Base-by-base conservation (phyloP, 1,140 invertebrate species). In the Acromyrmex heyeri region DNA sequence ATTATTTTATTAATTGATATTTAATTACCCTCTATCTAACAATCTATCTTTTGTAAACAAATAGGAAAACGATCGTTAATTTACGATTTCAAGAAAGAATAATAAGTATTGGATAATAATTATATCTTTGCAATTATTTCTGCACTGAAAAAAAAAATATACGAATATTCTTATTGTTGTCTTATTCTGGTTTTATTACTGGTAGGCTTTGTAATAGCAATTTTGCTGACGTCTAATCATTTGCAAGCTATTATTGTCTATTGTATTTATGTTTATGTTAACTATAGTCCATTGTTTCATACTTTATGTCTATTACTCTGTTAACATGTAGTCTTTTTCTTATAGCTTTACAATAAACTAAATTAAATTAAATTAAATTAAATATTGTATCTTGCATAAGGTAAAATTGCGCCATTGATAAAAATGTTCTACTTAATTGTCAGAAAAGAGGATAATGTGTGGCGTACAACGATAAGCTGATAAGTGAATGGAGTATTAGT, bases 401-500 rank as follows among this genome's bases (percentile, higher is more conserved):
- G 21, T 24, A 44, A 18, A 61, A 10, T 18, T 14, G 18, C 16
- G n/a, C 16, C 2, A 30, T 18, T 14, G 4, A 55, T 55, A 30
- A 21, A 55, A 55, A 64, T 27, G 16, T 18, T 12, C 3, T 14
- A 24, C 16, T n/a, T 27, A 14, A 57, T 27, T 75, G 14, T 27
- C 27, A 30, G 44, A 34, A 75, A 24, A 50, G 16, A 76, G 48
- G 34, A 76, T 76, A 75, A 48, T 65, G 21, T 44, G 30, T 30
- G 8, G 12, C n/a, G 18, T n/a, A 62, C 27, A n/a, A 24, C 34
- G 61, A n/a, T 61, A 82, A 86, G 77, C 48, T 21, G 67, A 21
- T 44, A 24, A 30, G 75, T n/a, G 38, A 55, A 81, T 79, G 48
- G 73, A 73, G 53, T 67, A 76, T 90, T 87, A 87, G 18, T 38